These are phyloP conservation scores for Chondrosia reniformis DNA, from an alignment of 37 sponge, comb jelly and placozoan genomes.

Conservation along the genomic window DNA sequence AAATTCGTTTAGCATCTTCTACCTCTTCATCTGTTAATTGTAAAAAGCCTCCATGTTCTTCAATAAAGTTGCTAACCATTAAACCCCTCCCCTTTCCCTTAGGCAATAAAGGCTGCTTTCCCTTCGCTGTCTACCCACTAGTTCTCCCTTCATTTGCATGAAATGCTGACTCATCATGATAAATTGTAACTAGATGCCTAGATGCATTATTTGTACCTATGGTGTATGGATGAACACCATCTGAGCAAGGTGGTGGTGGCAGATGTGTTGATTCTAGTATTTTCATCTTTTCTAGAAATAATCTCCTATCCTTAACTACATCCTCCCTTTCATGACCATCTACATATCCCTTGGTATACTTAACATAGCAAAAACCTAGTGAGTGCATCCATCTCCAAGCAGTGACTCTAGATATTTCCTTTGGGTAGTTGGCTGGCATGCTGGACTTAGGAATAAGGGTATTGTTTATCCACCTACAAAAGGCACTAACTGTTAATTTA, in stretches of 20 bases:
- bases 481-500: background rate
- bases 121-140: conserved; percentile 18
- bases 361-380: background rate
- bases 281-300: background rate
- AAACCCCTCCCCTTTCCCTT: conserved; percentile 19
- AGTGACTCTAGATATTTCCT: background rate
- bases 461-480: background rate
- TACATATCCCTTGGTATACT: background rate
- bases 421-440: background rate
- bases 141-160: conserved; percentile 29
- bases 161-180: conserved; percentile 30
- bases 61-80: conserved; percentile 42
- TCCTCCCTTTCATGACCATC: conserved; percentile 9
- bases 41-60: conserved; percentile 27
- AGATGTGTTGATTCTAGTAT: background rate
- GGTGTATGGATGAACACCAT: background rate
- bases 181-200: conserved; percentile 20
- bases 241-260: background rate
- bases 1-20: background rate
- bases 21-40: conserved; percentile 5
- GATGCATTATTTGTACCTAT: background rate
- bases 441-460: background rate
- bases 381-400: conserved; percentile 2
- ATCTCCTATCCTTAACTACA: background rate
- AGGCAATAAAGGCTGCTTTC: conserved; percentile 10